A percentile compares a stretch with the other conserved stretches of the same genome.
phyloP scores from a whole-genome alignment of 2,888 invertebrate species.

The Sphaeridia pumilis region DNA sequence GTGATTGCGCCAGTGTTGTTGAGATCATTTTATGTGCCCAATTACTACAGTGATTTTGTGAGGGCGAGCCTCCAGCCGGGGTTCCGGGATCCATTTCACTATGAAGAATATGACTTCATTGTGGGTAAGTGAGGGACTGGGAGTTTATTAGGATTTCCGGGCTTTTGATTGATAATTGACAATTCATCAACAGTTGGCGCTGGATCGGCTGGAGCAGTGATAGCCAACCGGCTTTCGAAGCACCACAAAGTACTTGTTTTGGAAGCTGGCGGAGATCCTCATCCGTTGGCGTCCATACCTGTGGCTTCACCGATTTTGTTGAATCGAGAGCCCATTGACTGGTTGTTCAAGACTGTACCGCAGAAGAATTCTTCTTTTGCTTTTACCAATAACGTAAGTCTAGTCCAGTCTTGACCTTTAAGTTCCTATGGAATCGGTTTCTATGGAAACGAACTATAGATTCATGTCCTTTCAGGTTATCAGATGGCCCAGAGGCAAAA shows the following conservation, averaged over 20 bases:
- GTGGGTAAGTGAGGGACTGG: conserved; percentile 8
- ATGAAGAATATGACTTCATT: conserved; percentile 13
- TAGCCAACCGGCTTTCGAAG: conserved; percentile 12
- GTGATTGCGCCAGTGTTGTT: conserved; percentile 4
- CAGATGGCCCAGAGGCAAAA: conserved; percentile 4
- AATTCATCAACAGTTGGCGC: conserved; percentile 13
- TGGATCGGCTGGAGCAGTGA: conserved; percentile 10
- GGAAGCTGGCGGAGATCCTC: conserved; percentile 14
- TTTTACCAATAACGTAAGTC: conserved; percentile 10
- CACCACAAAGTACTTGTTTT: conserved; percentile 9
- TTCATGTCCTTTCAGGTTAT: too few relatives aligned
- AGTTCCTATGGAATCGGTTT: too few relatives aligned
- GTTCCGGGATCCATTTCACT: conserved; percentile 1
- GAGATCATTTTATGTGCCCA: neutral
- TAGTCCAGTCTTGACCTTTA: neutral
- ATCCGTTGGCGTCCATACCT: conserved; percentile 8
- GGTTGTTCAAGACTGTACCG: conserved; percentile 13
- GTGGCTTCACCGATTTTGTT: conserved; percentile 8
- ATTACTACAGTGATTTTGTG: neutral
- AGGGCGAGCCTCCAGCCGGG: neutral
- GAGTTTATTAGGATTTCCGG: too few relatives aligned
- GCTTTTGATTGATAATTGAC: too few relatives aligned
- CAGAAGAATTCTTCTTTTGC: conserved; percentile 15
- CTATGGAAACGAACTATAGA: too few relatives aligned
- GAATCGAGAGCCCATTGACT: conserved; percentile 12